Conservation (phyloP, 2,113 vertebrate genomes). For the Talpa occidentalis region DNA sequence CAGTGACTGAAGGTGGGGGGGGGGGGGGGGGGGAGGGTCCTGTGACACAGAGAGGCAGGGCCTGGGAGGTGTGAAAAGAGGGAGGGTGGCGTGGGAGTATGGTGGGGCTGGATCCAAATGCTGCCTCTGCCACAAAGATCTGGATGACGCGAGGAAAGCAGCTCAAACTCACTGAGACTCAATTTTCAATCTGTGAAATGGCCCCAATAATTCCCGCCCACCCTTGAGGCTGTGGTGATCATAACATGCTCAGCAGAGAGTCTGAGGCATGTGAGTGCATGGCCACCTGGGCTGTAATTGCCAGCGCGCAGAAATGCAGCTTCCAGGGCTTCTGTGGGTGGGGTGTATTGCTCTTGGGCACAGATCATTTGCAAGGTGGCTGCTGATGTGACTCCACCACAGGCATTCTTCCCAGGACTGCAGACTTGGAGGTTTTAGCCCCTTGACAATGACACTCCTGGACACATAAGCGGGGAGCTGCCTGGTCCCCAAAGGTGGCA, state of each 20-base stretch:
- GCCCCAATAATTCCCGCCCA: background rate
- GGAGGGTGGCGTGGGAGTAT: background rate
- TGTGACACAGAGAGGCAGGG: background rate
- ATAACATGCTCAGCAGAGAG: background rate
- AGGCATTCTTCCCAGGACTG: background rate
- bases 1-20: background rate
- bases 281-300: background rate
- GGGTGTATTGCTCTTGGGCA: background rate
- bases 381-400: background rate
- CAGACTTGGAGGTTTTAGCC: background rate
- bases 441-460: background rate
- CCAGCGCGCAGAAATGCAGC: background rate
- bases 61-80: background rate
- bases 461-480: background rate
- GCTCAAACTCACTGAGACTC: background rate
- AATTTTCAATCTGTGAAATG: background rate
- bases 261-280: rapidly evolving
- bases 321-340: background rate
- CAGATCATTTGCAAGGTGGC: background rate
- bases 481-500: background rate
- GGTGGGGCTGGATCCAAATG: background rate
- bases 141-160: background rate
- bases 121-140: background rate
- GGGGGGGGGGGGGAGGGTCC: background rate
- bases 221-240: background rate